These are phyloP conservation scores for Erebia ligea DNA, from an alignment of 2,888 invertebrate species.

Conservation along the genomic window DNA sequence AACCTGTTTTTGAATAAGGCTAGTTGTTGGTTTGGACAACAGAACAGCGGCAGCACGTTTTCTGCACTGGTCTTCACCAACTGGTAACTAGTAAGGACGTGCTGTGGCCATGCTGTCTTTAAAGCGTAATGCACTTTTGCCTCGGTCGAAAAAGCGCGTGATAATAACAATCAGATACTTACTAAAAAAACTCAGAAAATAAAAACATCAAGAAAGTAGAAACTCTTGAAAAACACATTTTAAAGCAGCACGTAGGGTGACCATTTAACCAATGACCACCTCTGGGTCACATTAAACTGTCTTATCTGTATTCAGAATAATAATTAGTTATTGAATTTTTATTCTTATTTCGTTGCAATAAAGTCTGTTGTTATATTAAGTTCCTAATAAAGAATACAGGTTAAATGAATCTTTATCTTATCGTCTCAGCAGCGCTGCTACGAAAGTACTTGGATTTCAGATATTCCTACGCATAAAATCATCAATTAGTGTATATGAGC, in stretches of 20 bases:
- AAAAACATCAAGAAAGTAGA: too few relatives aligned
- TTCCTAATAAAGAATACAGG: not conserved
- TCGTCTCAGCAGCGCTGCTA: slow-evolving; percentile 57
- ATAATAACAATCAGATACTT: too few relatives aligned
- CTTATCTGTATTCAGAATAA: slow-evolving; percentile 3
- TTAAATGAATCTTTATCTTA: slow-evolving; percentile 57
- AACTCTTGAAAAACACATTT: too few relatives aligned
- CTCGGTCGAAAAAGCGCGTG: too few relatives aligned
- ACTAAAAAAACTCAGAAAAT: too few relatives aligned
- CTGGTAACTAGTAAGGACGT: too few relatives aligned
- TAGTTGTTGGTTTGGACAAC: not conserved
- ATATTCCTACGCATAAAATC: slow-evolving; percentile 35
- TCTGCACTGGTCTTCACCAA: too few relatives aligned
- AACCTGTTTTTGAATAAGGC: too few relatives aligned
- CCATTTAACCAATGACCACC: not conserved
- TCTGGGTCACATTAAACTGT: slow-evolving; percentile 6
- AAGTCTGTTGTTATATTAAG: slow-evolving; percentile 11
- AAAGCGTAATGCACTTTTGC: too few relatives aligned
- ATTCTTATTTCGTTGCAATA: slow-evolving; percentile 15
- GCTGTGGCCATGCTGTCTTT: too few relatives aligned
- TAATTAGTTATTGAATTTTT: slow-evolving; percentile 7
- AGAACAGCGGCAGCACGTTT: too few relatives aligned
- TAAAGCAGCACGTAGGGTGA: not conserved
- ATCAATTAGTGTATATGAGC: not conserved
- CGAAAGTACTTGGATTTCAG: slow-evolving; percentile 51